phyloP scores from a whole-genome alignment of 2,888 invertebrate genomes.

The Mythimna lalbum region DNA sequence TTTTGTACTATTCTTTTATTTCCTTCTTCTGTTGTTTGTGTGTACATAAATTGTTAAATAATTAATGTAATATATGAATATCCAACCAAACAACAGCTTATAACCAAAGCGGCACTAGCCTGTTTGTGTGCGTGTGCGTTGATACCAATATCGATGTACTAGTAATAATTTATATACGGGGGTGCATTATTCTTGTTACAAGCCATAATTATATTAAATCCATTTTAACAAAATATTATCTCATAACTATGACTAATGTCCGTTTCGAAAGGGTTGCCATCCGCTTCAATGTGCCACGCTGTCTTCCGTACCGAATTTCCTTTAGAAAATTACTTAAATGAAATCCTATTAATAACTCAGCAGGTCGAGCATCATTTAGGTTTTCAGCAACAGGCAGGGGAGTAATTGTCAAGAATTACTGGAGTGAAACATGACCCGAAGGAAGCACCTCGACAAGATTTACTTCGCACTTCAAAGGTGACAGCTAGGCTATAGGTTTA shows the following conservation, averaged over 20 bases:
- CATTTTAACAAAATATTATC: neutral
- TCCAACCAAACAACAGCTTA: too few species aligned
- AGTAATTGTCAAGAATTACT: conserved; percentile 48
- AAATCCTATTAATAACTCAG: conserved; percentile 41
- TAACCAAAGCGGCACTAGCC: too few species aligned
- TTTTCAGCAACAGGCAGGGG: conserved; percentile 34
- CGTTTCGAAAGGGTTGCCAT: neutral
- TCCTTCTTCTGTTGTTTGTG: too few species aligned
- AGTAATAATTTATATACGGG: too few species aligned
- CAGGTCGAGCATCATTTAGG: conserved; percentile 25
- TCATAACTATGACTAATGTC: neutral
- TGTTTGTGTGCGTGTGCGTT: too few species aligned
- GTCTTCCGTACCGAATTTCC: conserved; percentile 35
- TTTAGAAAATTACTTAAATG: conserved; percentile 32
- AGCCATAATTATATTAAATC: neutral
- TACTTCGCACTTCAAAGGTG: conserved; percentile 32
- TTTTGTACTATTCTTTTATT: too few species aligned
- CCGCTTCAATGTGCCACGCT: conserved; percentile 5
- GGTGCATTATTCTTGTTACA: too few species aligned
- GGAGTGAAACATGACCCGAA: conserved; percentile 28
- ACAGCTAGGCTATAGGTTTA: conserved; percentile 9
- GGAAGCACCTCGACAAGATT: conserved; percentile 23
- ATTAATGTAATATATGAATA: too few species aligned
- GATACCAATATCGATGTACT: too few species aligned
- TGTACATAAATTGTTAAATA: too few species aligned